phyloP scores from a whole-genome alignment of 2,113 vertebrate genomes.

The Ailurus styani region DNA sequence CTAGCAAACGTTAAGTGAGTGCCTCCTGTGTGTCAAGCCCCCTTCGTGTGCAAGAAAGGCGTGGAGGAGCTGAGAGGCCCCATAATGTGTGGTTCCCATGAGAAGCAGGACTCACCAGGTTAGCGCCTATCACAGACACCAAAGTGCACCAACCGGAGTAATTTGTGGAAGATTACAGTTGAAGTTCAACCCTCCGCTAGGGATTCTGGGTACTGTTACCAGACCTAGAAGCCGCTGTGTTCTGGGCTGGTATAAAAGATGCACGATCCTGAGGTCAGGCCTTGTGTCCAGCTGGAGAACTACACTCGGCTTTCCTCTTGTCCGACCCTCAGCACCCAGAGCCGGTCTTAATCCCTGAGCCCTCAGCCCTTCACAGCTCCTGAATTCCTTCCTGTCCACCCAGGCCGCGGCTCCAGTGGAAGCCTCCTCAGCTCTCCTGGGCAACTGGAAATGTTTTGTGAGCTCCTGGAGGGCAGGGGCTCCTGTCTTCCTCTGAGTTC shows the following conservation, averaged over 20 bases:
- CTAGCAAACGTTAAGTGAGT: background rate
- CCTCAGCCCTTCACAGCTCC: background rate
- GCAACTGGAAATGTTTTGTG: background rate
- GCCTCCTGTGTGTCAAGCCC: background rate
- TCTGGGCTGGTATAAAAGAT: background rate
- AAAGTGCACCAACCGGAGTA: background rate
- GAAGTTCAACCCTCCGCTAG: background rate
- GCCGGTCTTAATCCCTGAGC: fast-evolving
- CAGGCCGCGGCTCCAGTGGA: fast-evolving
- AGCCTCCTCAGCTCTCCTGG: background rate
- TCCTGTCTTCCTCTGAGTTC: background rate
- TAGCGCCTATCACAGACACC: background rate
- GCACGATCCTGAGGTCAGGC: background rate
- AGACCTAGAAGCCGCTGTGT: background rate
- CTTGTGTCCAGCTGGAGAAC: too few relatives aligned
- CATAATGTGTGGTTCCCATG: fast-evolving
- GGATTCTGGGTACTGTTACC: background rate
- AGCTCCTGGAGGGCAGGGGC: background rate
- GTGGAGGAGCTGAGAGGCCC: fast-evolving
- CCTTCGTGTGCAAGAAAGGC: fast-evolving
- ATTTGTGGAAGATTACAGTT: background rate
- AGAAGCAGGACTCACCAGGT: fast-evolving
- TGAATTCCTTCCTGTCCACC: fast-evolving
- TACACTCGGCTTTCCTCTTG: fast-evolving
- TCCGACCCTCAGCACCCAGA: background rate